Evolutionary conservation across 2,797 vertebrate species (phyloP), one percentile per base, ranked within the genome.

Genomic region (Lepidocolaptes lacrymiger): DNA sequence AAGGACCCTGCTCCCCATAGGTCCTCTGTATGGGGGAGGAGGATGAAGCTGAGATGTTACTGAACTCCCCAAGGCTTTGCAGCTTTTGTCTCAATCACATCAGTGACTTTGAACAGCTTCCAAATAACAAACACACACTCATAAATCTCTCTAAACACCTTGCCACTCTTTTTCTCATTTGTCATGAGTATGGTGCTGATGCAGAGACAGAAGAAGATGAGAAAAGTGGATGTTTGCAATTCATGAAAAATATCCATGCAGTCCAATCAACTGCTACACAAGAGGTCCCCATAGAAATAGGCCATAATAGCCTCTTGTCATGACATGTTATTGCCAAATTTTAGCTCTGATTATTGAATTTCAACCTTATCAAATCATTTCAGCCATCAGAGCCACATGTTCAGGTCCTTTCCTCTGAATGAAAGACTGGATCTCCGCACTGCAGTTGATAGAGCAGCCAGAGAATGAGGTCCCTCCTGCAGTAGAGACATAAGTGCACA

Each of bases 301-400:
- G 10, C 14, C 18, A 36, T 88, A 84, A 88, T 3, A 62, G 34
- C 8, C 14, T 16, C 37, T 88, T 88, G 61, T 83, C 43, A 37
- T 34, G 44, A 73, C 30, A 46, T 30, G 37, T 64, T 46, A 39
- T 18, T 80, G 73, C 43, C 82, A 77, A 21, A 67, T 93, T 83
- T 91, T 85, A 55, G 10, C 75, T 88, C 76, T 75, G 68, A 77
- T 87, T 89, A 64, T 55, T 4, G 21, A 37, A 51, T 64, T 26
- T 63, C 72, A 34, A 3, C 46, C 27, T 78, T 89, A 49, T 62
- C 75, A 87, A 86, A 87, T 87, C 37, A 61, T 62, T 61, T 95
- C 58, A 94, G 44, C 10, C 22, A 52, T 66, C 18, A 7, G 48
- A 89, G 24, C 36, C 7, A 55, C 28, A 11, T 48, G 77, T 56